Evolutionary conservation across 2,113 vertebrate genomes (phyloP).

Genomic region (Laterallus jamaicensis): DNA sequence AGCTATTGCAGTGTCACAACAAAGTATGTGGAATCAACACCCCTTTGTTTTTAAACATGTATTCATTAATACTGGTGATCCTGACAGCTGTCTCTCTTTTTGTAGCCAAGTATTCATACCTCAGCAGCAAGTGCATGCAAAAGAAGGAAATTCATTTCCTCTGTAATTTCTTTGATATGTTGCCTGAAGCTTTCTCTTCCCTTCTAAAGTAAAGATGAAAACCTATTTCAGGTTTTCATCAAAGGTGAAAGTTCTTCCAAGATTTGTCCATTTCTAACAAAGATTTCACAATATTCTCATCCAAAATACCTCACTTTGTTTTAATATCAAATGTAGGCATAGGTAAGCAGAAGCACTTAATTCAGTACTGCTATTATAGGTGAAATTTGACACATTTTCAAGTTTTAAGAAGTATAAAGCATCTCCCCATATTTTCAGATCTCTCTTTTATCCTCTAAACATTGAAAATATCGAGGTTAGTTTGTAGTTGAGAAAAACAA

Average conservation of each 20-base stretch:
- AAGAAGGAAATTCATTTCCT: neutral
- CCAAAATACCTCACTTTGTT: neutral
- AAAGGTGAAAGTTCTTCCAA: constrained; percentile 31
- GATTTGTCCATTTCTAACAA: constrained; percentile 1
- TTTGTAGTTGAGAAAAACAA: neutral
- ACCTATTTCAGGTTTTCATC: neutral
- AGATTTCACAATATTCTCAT: neutral
- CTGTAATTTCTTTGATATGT: neutral
- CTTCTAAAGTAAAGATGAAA: neutral
- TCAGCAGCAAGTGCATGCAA: neutral
- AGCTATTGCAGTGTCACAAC: neutral
- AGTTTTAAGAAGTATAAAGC: neutral
- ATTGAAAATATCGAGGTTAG: neutral
- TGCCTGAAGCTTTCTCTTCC: neutral
- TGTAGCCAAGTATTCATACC: neutral
- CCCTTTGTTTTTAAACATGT: neutral
- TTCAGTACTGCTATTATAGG: neutral
- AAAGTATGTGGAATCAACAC: rapidly evolving
- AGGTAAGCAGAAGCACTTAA: neutral
- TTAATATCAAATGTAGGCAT: neutral
- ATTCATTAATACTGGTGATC: neutral
- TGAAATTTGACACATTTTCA: neutral
- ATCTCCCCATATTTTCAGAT: neutral
- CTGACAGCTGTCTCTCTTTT: constrained; percentile 15
- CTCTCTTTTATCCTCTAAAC: neutral